Evolutionary conservation across 2,113 vertebrate species (phyloP).

Genomic region (Spermophilus dauricus): DNA sequence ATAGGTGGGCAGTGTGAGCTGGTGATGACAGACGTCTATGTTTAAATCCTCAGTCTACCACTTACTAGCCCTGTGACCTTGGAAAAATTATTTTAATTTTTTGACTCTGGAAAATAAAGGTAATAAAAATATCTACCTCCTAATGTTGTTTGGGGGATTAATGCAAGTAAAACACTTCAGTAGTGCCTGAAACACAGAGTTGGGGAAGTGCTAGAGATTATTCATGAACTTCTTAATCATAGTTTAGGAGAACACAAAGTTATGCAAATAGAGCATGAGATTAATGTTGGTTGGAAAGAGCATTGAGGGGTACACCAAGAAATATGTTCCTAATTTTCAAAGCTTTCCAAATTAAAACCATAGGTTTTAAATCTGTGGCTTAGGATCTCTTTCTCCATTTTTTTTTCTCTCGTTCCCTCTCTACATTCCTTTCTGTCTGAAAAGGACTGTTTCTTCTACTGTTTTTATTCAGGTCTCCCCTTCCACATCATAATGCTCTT

Average conservation of each 20-base stretch:
- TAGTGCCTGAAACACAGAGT: not conserved
- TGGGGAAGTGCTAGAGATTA: conserved; percentile 41
- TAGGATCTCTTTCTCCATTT: not conserved
- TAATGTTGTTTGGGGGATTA: not conserved
- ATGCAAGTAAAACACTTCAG: not conserved
- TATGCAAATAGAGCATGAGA: conserved; percentile 30
- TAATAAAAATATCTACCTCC: not conserved
- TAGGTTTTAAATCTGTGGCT: conserved; percentile 51
- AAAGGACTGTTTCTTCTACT: not conserved
- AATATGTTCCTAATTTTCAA: conserved; percentile 64
- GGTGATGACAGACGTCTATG: not conserved
- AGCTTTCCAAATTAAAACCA: conserved; percentile 74
- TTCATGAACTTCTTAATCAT: not conserved
- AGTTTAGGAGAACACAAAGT: conserved; percentile 10
- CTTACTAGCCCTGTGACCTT: not conserved
- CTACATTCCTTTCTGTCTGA: conserved; percentile 3
- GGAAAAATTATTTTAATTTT: not conserved
- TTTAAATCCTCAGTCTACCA: not conserved
- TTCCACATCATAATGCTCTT: not conserved
- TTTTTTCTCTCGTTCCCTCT: not conserved
- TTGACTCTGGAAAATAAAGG: not conserved
- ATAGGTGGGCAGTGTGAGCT: not conserved
- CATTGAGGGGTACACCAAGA: conserved; percentile 33
- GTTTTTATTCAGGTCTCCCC: not conserved
- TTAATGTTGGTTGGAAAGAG: conserved; percentile 27